Base-by-base conservation (phyloP, 2,888 invertebrate species). In the Stomorhina lunata region DNA sequence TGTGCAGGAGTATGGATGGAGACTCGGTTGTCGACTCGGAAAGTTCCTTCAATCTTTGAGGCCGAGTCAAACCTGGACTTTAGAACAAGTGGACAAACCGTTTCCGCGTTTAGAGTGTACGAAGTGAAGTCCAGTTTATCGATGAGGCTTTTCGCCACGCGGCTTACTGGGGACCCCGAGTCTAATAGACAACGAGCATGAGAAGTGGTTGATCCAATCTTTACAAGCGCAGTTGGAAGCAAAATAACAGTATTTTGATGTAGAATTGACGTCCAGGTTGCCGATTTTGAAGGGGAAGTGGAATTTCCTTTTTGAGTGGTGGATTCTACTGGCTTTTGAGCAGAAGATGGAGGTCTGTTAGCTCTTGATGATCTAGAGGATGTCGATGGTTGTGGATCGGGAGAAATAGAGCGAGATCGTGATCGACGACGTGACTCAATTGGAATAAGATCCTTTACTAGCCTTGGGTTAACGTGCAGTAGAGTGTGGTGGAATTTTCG, bases 141-240 rank as follows among this genome's bases (percentile, higher is more conserved):
- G 40, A 69, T 6, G 20, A 27, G 29, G 7, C 10, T 27, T 34
- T 50, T 48, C 7, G 48, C n/a, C 1, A 65, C 15, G 10, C 45
- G 29, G 15, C 63, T 65, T 15, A 65, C 27, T n/a, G 45, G 5
- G 6, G 63, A 27, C 2, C 32, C 66, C 4, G 66, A 50, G 10
- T 66, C 66, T 22, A 66, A n/a, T 2, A 66, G 34, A n/a, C 66
- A 66, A 5, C 66, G 48, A 0, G 66, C 66, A 32, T 66, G 45
- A 12, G 27, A 25, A 1, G 29, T 29, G 10, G 27, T 45, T 2
- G 45, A 29, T 10, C 45, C 45, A 27, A 65, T n/a, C 12, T 48
- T 65, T 6, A 65, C 48, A 1, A 48, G 20, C 0, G 25, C 65
- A 12, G 65, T 65, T 1, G 65, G 45, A 2, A 65, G 20, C 9